These are phyloP conservation scores for Heliconius ethilla DNA, from an alignment of 2,888 invertebrate species.

Conservation along the genomic window DNA sequence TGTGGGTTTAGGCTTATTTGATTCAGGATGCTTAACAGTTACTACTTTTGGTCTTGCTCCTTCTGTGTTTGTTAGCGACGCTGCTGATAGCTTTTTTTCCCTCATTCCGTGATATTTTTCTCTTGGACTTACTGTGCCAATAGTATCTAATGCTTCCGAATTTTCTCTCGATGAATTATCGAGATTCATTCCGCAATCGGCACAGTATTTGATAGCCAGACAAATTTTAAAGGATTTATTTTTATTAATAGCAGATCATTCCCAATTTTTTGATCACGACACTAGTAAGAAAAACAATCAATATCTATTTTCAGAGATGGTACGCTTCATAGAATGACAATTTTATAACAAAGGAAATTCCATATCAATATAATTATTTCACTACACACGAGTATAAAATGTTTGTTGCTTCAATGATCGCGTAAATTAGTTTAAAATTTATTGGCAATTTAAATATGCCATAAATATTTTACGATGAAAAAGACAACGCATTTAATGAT, in stretches of 20 bases:
- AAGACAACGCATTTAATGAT: conserved; percentile 41
- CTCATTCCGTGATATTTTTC: conserved; percentile 81
- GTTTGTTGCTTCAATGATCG: conserved; percentile 11
- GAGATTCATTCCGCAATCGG: conserved; percentile 71
- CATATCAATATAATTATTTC: conserved; percentile 15
- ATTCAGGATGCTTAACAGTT: conserved; percentile 96
- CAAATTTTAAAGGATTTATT: conserved; percentile 42
- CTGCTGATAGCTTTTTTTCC: conserved; percentile 86
- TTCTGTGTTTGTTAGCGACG: conserved; percentile 82
- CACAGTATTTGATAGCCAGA: conserved; percentile 44
- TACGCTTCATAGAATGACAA: conserved; percentile 37
- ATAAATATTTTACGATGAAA: conserved; percentile 27
- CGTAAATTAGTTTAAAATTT: conserved; percentile 25
- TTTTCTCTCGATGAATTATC: conserved; percentile 76
- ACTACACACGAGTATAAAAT: conserved; percentile 5
- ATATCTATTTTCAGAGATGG: conserved; percentile 57
- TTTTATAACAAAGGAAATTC: conserved; percentile 37
- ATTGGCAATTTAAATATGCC: conserved; percentile 22
- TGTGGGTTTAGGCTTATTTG: conserved; percentile 97
- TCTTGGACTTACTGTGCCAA: conserved; percentile 71
- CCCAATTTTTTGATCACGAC: conserved; percentile 56
- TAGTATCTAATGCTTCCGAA: conserved; percentile 70
- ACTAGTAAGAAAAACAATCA: conserved; percentile 61
- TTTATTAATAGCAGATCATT: conserved; percentile 44
- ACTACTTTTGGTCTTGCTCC: conserved; percentile 91